Percentiles rank a stretch among this genome's conserved stretches.
Evolutionary conservation across 1,140 invertebrate species (phyloP).

Genomic region (Drosophila pachea): DNA sequence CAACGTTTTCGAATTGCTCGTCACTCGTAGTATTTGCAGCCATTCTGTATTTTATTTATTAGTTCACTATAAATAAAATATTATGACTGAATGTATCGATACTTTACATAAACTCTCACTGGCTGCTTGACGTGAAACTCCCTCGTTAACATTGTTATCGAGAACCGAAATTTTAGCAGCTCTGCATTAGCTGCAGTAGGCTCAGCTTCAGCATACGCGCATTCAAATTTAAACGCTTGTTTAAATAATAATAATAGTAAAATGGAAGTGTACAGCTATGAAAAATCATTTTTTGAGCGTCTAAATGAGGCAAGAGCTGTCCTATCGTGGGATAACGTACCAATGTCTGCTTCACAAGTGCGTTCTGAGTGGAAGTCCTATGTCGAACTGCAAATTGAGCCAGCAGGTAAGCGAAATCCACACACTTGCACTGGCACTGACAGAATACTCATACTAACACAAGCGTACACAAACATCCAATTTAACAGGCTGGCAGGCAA

Average conservation of each 20-base stretch:
- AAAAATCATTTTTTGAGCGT: slow-evolving; percentile 82
- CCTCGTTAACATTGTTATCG: slow-evolving; percentile 24
- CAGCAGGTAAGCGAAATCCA: slow-evolving; percentile 60
- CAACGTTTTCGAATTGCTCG: slow-evolving; percentile 66
- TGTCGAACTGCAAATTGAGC: slow-evolving; percentile 81
- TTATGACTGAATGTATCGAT: slow-evolving; percentile 12
- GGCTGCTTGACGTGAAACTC: slow-evolving; percentile 10
- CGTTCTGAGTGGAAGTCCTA: slow-evolving; percentile 81
- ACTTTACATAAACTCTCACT: background rate
- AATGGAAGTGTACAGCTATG: slow-evolving; percentile 81
- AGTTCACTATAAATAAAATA: slow-evolving; percentile 3
- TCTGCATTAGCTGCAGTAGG: slow-evolving; percentile 13
- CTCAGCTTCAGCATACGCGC: slow-evolving; percentile 21
- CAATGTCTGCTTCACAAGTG: slow-evolving; percentile 80
- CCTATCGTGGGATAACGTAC: slow-evolving; percentile 77
- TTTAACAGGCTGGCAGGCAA: slow-evolving; percentile 81
- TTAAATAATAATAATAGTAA: slow-evolving; percentile 5
- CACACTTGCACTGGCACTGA: slow-evolving; percentile 17
- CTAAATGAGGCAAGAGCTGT: slow-evolving; percentile 81
- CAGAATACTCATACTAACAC: slow-evolving; percentile 8
- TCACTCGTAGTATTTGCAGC: slow-evolving; percentile 52
- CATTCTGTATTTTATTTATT: slow-evolving; percentile 39
- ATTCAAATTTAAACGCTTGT: slow-evolving; percentile 56
- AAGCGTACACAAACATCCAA: slow-evolving; percentile 5
- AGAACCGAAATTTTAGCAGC: slow-evolving; percentile 5